These are phyloP conservation scores for Horisme vitalbata DNA, from an alignment of 2,888 invertebrate species.

Conservation along the genomic window DNA sequence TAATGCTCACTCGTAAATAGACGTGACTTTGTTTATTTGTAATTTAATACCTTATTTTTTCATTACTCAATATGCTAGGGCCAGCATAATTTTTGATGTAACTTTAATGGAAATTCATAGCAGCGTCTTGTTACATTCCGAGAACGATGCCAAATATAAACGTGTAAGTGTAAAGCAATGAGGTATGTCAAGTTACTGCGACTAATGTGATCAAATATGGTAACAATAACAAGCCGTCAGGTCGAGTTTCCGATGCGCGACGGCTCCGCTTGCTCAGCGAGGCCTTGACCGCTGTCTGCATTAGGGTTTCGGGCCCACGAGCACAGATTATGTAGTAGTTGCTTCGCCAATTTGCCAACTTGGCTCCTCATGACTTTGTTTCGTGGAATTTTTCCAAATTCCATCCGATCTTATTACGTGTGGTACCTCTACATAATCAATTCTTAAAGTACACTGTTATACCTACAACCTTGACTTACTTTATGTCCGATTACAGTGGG, in stretches of 20 bases:
- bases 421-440: constrained; percentile 34
- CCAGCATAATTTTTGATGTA: not conserved
- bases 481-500: constrained; percentile 13
- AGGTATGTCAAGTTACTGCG: constrained; percentile 29
- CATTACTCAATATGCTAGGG: not conserved
- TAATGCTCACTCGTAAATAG: too few species aligned
- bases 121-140: constrained; percentile 13
- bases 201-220: constrained; percentile 42
- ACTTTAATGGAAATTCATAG: constrained; percentile 9
- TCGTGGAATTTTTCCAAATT: constrained; percentile 50
- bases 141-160: constrained; percentile 14
- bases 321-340: constrained; percentile 23
- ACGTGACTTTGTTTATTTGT: not conserved
- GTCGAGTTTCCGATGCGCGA: constrained; percentile 60
- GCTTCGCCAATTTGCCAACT: constrained; percentile 45
- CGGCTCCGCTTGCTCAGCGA: constrained; percentile 54
- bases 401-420: constrained; percentile 49
- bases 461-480: constrained; percentile 33
- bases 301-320: constrained; percentile 39
- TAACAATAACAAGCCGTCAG: constrained; percentile 45
- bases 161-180: constrained; percentile 15
- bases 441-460: constrained; percentile 8
- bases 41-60: not conserved
- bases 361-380: constrained; percentile 53
- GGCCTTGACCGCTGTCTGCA: constrained; percentile 68